phyloP scores from a whole-genome alignment of 2,888 invertebrate genomes.

The Drosophila mettleri region DNA sequence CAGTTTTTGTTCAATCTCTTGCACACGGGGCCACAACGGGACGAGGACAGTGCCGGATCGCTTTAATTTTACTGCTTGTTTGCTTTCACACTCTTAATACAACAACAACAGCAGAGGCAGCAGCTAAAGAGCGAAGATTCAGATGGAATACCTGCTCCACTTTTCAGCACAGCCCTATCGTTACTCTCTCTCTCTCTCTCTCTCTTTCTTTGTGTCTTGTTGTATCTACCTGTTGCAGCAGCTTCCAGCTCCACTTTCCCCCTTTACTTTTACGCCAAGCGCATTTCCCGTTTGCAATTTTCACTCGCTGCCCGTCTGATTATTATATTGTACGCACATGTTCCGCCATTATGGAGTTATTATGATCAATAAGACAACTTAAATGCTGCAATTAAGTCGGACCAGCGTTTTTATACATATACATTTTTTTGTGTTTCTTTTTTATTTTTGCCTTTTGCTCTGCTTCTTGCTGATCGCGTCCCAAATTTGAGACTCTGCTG shows the following conservation, averaged over 20 bases:
- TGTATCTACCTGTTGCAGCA: constrained; percentile 17
- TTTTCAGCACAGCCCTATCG: constrained; percentile 50
- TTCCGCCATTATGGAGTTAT: constrained; percentile 85
- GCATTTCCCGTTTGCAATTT: constrained; percentile 76
- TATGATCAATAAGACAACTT: constrained; percentile 85
- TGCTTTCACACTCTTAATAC: constrained; percentile 80
- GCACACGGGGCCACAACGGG: constrained; percentile 9
- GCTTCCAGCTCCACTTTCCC: constrained; percentile 9
- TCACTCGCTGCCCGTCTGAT: constrained; percentile 74
- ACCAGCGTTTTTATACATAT: constrained; percentile 50
- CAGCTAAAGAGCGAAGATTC: constrained; percentile 18
- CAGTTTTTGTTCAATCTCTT: constrained; percentile 49
- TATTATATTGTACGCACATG: constrained; percentile 83
- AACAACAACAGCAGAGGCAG: constrained; percentile 28
- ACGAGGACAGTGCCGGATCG: constrained; percentile 39
- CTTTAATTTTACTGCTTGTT: constrained; percentile 78
- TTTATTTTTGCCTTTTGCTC: constrained; percentile 21
- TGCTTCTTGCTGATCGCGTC: constrained; percentile 58
- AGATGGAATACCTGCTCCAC: constrained; percentile 58
- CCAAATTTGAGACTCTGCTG: constrained; percentile 72
- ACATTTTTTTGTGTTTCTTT: not conserved
- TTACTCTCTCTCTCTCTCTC: constrained; percentile 1
- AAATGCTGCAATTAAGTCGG: constrained; percentile 85
- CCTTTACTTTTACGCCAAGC: constrained; percentile 25
- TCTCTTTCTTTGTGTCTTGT: not conserved